These are phyloP conservation scores for Homarus americanus DNA, from an alignment of 1,140 invertebrate species.

Conservation along the genomic window DNA sequence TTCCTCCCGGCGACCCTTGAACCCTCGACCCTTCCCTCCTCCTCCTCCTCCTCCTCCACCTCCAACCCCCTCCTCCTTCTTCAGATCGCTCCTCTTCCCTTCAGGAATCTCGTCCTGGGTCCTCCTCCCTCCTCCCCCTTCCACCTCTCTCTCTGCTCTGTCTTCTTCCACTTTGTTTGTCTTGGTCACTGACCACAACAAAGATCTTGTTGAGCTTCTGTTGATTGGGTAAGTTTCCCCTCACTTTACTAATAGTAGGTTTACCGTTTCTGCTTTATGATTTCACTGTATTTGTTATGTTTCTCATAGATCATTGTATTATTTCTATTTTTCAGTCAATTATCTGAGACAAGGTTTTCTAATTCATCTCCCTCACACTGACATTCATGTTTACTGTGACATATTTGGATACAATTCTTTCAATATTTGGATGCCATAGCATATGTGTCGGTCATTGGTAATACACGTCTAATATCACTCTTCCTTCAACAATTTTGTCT, in stretches of 20 bases:
- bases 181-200: neutral
- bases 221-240: neutral
- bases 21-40: conserved; percentile 13
- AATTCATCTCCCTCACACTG: no score
- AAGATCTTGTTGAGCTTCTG: neutral
- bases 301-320: neutral
- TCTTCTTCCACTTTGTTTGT: conserved; percentile 22
- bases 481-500: no score
- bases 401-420: neutral
- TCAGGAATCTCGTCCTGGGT: neutral
- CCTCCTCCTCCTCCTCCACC: neutral
- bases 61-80: conserved; percentile 12
- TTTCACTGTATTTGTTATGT: neutral
- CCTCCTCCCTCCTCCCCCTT: conserved; percentile 34
- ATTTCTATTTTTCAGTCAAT: neutral
- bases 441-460: neutral
- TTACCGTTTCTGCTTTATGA: neutral
- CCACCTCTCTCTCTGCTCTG: conserved; percentile 38
- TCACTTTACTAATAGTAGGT: no score
- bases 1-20: conserved; percentile 47
- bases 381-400: neutral
- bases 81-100: conserved; percentile 3
- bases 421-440: neutral
- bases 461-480: neutral
- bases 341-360: no score